A percentile compares a stretch with the other conserved stretches of the same genome.
Evolutionary conservation across 2,113 vertebrate species (phyloP).

Genomic region (Rallus limicola): DNA sequence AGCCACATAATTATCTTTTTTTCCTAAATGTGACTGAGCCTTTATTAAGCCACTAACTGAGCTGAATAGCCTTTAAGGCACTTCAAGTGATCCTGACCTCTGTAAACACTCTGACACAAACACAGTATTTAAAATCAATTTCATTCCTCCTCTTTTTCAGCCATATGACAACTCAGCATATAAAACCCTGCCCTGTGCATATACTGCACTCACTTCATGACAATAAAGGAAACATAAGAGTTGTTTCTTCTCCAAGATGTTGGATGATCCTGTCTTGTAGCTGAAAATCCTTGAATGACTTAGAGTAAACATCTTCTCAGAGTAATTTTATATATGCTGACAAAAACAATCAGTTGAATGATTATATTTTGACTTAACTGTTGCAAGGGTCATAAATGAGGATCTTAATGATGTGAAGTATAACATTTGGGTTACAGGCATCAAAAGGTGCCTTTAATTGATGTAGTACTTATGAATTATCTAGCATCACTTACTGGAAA

Average conservation of each 20-base stretch:
- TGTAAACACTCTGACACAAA: neutral
- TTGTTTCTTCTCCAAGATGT: neutral
- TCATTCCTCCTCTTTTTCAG: neutral
- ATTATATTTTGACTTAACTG: neutral
- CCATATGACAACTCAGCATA: neutral
- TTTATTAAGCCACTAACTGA: neutral
- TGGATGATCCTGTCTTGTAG: neutral
- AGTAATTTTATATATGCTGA: constrained; percentile 48
- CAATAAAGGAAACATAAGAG: neutral
- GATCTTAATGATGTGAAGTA: constrained; percentile 14
- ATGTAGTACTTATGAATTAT: constrained; percentile 35
- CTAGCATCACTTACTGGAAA: constrained; percentile 11
- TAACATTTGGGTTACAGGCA: neutral
- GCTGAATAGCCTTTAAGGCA: neutral
- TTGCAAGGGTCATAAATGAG: neutral
- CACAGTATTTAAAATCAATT: neutral
- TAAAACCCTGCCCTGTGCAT: neutral
- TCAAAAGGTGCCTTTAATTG: constrained; percentile 16
- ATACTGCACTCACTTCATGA: neutral
- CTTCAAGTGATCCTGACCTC: neutral
- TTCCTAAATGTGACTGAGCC: neutral
- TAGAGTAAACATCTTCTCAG: neutral
- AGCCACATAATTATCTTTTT: neutral
- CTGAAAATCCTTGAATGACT: neutral
- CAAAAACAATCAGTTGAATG: constrained; percentile 40